phyloP scores from a whole-genome alignment of 2,113 vertebrate species.

The Laticauda laticaudata region DNA sequence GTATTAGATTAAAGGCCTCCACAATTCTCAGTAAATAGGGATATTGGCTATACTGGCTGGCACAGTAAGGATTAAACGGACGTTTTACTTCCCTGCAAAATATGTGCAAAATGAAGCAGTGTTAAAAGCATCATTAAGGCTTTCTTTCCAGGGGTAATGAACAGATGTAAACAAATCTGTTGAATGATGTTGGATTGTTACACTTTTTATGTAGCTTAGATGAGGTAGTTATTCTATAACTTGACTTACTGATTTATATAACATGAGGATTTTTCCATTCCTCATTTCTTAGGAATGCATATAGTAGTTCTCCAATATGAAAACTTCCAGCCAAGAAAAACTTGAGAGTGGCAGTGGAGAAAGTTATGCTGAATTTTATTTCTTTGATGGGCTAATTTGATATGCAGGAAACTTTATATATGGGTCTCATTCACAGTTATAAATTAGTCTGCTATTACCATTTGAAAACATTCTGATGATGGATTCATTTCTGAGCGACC shows the following conservation, averaged over 20 bases:
- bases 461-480: background rate
- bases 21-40: background rate
- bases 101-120: background rate
- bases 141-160: background rate
- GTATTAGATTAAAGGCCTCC: background rate
- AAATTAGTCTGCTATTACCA: background rate
- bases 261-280: background rate
- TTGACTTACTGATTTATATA: background rate
- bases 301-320: too few relatives aligned
- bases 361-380: background rate
- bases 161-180: background rate
- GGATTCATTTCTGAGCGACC: background rate
- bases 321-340: background rate
- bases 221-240: background rate
- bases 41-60: background rate
- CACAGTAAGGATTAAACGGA: background rate
- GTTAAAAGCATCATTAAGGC: background rate
- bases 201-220: background rate
- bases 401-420: background rate
- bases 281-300: background rate
- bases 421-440: background rate
- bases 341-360: background rate
- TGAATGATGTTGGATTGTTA: background rate
- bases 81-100: background rate
- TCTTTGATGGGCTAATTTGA: background rate